Evolutionary conservation across 2,888 invertebrate species (phyloP), one percentile per base, ranked within the genome.

Genomic region (Theristus sp.): DNA sequence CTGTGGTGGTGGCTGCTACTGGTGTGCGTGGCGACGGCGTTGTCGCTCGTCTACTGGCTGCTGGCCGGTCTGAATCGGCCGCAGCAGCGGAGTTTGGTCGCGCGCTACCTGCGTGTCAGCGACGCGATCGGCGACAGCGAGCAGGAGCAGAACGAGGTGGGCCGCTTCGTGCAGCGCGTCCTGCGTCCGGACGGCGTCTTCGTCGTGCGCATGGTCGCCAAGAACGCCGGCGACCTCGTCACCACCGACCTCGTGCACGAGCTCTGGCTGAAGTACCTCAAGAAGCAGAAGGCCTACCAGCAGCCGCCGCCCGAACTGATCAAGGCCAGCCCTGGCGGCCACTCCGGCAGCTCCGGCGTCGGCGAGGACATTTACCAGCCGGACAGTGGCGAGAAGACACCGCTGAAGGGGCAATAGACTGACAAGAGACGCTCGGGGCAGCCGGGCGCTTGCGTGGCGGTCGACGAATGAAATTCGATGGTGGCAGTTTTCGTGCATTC

Each of bases 1-100:
- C 70, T 78, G 56, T 78, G 78, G 78, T 79, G 77, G 70, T 79
- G 78, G 78, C 71, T 78, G 60, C 71, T 78, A 29, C 71, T 77
- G 53, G 75, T 78, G 22, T 73, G 74, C 53, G 66, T 74, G n/a
- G 69, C 75, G 60, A 78, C 77, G 62, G 66, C 72, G 56, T 67
- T 72, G 64, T 76, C 74, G 66, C 73, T 78, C 61, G 64, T 77
- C 59, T 72, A 75, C 62, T 78, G 78, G 78, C 65, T 74, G 60
- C 70, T 71, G 63, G 71, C 70, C 54, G 69, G 71, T 65, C 68
- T 64, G 52, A 61, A 60, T 25, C 13, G 53, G 25, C 26, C 53
- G 25, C 66, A 65, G 58, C 63, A 65, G 49, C 61, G 61, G 13
- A 58, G 59, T 52, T 72, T 69, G 63, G 63, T 72, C 57, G 55